phyloP scores from a whole-genome alignment of 2,888 invertebrate species.

The Nomada ferruginata region DNA sequence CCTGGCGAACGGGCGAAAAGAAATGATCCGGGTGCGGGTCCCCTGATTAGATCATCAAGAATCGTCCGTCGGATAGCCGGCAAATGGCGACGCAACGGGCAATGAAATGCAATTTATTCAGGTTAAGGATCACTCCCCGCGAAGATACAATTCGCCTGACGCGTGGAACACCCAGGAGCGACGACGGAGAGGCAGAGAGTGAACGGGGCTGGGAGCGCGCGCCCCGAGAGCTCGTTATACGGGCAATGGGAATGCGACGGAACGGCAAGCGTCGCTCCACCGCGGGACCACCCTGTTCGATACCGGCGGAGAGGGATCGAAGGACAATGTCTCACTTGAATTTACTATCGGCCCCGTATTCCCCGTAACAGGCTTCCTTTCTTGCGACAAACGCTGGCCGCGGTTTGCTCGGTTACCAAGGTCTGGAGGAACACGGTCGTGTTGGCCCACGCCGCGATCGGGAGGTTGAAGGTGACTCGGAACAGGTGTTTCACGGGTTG shows the following conservation, averaged over 20 bases:
- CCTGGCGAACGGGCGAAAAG: background rate
- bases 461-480: background rate
- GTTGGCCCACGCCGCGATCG: conserved; percentile 11
- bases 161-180: conserved; percentile 78
- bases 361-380: conserved; percentile 70
- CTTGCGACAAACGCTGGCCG: conserved; percentile 65
- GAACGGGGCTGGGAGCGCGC: conserved; percentile 53
- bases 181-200: conserved; percentile 37
- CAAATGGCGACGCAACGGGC: conserved; percentile 62
- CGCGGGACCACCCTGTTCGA: conserved; percentile 77
- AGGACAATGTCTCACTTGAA: conserved; percentile 77
- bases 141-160: conserved; percentile 76
- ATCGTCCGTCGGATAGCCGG: conserved; percentile 47
- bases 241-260: conserved; percentile 77
- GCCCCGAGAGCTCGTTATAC: conserved; percentile 75
- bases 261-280: conserved; percentile 64
- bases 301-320: conserved; percentile 68
- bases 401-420: background rate
- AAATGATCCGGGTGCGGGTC: conserved; percentile 7
- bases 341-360: conserved; percentile 75
- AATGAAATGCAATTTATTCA: conserved; percentile 78
- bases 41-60: conserved; percentile 64
- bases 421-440: background rate
- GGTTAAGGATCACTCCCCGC: conserved; percentile 72
- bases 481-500: background rate